Percentiles rank a stretch among this genome's conserved stretches.
Evolutionary conservation across 2,888 invertebrate species (phyloP).

Genomic region (Artemia sp.): DNA sequence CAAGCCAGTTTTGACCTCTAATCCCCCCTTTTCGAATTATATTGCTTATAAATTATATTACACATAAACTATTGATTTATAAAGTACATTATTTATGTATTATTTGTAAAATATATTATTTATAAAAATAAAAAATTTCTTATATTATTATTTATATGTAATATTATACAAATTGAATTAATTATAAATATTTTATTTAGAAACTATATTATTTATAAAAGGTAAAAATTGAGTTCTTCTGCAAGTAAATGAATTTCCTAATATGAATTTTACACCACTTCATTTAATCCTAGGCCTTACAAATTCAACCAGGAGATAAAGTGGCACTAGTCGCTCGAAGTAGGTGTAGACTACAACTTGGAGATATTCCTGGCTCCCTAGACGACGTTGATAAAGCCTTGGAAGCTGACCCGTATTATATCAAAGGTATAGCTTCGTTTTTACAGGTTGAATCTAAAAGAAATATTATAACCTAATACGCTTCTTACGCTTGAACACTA

Average conservation of each 20-base stretch:
- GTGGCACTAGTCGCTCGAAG: slow-evolving; percentile 72
- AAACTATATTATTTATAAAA: background rate
- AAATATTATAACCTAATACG: too few relatives aligned
- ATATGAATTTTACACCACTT: slow-evolving; percentile 19
- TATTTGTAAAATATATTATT: background rate
- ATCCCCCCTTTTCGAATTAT: too few relatives aligned
- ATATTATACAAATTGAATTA: too few relatives aligned
- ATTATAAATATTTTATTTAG: too few relatives aligned
- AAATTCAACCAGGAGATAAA: slow-evolving; percentile 63
- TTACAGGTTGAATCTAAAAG: too few relatives aligned
- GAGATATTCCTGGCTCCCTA: slow-evolving; percentile 62
- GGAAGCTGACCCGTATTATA: slow-evolving; percentile 49
- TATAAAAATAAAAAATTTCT: background rate
- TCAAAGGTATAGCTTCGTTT: slow-evolving; percentile 33
- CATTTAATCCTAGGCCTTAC: slow-evolving; percentile 52
- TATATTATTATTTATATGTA: background rate
- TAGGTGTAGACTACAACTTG: slow-evolving; percentile 67
- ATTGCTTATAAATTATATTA: too few relatives aligned
- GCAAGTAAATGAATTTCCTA: slow-evolving; percentile 14
- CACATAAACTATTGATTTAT: too few relatives aligned
- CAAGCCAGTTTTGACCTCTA: too few relatives aligned
- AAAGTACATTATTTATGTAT: too few relatives aligned
- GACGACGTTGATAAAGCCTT: slow-evolving; percentile 68
- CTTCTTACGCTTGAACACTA: too few relatives aligned
- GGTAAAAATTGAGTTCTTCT: background rate